These are phyloP conservation scores for Denticeps clupeoides DNA, from an alignment of 2,797 vertebrate species.

Conservation along the genomic window DNA sequence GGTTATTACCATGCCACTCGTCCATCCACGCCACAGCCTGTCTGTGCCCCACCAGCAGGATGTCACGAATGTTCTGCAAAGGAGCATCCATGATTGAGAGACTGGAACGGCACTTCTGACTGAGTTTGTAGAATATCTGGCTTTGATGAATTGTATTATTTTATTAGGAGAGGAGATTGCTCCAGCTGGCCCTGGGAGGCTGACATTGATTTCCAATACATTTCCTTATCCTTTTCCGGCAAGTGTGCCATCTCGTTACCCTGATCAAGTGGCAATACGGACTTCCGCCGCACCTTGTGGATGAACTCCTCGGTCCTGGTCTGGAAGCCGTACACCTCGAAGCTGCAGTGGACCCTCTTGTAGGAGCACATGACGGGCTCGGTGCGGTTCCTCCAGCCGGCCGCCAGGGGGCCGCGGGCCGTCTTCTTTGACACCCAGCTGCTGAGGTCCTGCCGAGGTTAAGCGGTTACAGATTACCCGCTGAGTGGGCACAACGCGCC, in stretches of 20 bases:
- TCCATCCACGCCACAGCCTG: slow-evolving; percentile 71
- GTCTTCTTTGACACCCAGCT: slow-evolving; percentile 62
- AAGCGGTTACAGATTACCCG: slow-evolving; percentile 33
- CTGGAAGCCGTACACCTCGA: slow-evolving; percentile 71
- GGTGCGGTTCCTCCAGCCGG: slow-evolving; percentile 51
- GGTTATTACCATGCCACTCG: slow-evolving; percentile 68
- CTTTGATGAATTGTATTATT: not conserved
- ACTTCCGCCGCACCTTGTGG: slow-evolving; percentile 47
- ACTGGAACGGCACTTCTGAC: too few species aligned
- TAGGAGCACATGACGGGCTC: slow-evolving; percentile 74
- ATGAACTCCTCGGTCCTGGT: slow-evolving; percentile 64
- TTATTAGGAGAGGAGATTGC: not conserved
- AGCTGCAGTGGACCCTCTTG: slow-evolving; percentile 67
- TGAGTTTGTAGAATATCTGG: not conserved
- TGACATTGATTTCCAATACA: too few species aligned
- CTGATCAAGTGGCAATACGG: too few species aligned
- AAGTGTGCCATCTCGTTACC: too few species aligned
- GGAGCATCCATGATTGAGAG: too few species aligned
- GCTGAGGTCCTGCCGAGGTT: slow-evolving; percentile 57
- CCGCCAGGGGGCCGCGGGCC: slow-evolving; percentile 60
- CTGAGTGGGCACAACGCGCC: slow-evolving; percentile 36
- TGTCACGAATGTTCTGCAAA: slow-evolving; percentile 61
- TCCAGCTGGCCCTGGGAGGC: not conserved
- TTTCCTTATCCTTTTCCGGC: too few species aligned
- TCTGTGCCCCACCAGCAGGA: slow-evolving; percentile 68